Conservation (phyloP, 2,113 vertebrate species). For the Rana temporaria region DNA sequence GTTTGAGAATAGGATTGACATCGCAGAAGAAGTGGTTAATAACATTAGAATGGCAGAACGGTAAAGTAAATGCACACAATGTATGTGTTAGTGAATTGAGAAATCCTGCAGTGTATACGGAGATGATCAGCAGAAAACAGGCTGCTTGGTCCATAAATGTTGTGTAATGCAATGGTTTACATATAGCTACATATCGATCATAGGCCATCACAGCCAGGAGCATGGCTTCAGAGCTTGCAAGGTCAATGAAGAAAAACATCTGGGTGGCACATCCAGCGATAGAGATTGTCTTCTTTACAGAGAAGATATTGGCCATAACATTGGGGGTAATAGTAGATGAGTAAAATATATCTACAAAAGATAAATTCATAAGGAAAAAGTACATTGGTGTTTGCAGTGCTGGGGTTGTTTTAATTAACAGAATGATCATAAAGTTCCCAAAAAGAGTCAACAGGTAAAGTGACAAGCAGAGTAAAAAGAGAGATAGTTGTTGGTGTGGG, state of each 20-base stretch:
- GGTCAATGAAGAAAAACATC: slow-evolving; percentile 34
- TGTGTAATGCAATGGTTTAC: slow-evolving; percentile 34
- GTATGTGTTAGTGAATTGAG: slow-evolving; percentile 22
- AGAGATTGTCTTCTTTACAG: slow-evolving; percentile 16
- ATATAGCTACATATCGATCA: slow-evolving; percentile 42
- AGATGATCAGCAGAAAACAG: background rate
- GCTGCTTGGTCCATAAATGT: background rate
- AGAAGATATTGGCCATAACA: slow-evolving; percentile 12
- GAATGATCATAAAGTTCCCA: slow-evolving; percentile 35
- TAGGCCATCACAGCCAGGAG: slow-evolving; percentile 56
- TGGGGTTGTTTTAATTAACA: slow-evolving; percentile 10
- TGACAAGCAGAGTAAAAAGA: slow-evolving; percentile 18
- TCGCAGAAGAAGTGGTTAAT: slow-evolving; percentile 46
- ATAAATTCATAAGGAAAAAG: slow-evolving; percentile 37
- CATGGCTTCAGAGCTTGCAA: slow-evolving; percentile 50
- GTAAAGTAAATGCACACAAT: slow-evolving; percentile 13
- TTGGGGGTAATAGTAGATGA: slow-evolving; percentile 48
- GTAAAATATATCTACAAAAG: slow-evolving; percentile 35
- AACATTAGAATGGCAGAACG: slow-evolving; percentile 8
- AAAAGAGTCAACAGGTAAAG: slow-evolving; percentile 24
- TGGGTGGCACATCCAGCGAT: slow-evolving; percentile 29
- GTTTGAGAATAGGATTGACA: slow-evolving; percentile 21
- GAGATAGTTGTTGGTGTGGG: background rate
- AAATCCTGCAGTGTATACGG: slow-evolving; percentile 21
- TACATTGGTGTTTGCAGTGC: slow-evolving; percentile 38